phyloP scores from a whole-genome alignment of 2,797 vertebrate genomes.

The Halcyon chelicuti region DNA sequence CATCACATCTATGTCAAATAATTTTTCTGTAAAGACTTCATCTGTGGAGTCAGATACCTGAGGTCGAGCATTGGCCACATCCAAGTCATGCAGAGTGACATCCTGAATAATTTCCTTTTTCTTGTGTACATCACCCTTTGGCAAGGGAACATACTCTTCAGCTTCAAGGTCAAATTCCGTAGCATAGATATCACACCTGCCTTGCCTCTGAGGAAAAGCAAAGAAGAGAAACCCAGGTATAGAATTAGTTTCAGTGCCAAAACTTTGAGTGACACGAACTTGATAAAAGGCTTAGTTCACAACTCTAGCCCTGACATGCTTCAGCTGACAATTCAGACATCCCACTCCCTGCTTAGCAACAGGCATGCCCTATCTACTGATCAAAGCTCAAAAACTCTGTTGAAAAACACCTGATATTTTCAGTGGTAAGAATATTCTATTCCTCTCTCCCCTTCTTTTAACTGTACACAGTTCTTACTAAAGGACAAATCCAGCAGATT shows the following conservation, averaged over 20 bases:
- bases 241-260: slow-evolving; percentile 72
- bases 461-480: slow-evolving; percentile 67
- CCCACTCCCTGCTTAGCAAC: slow-evolving; percentile 62
- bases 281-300: slow-evolving; percentile 51
- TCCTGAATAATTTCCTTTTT: slow-evolving; percentile 99
- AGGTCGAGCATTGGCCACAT: slow-evolving; percentile 94
- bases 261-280: slow-evolving; percentile 54
- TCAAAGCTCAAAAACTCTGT: slow-evolving; percentile 58
- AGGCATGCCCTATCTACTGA: slow-evolving; percentile 77
- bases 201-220: slow-evolving; percentile 89
- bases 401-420: slow-evolving; percentile 67
- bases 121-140: slow-evolving; percentile 98
- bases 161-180: slow-evolving; percentile 99
- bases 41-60: slow-evolving; percentile 84
- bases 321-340: slow-evolving; percentile 82
- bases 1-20: not conserved
- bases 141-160: slow-evolving; percentile 97
- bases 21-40: not conserved
- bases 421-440: slow-evolving; percentile 21
- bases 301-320: slow-evolving; percentile 61
- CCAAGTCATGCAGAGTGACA: slow-evolving; percentile 96
- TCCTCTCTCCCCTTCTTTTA: slow-evolving; percentile 46
- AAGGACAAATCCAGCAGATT: slow-evolving; percentile 79
- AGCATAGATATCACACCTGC: slow-evolving; percentile 97
- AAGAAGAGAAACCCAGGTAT: slow-evolving; percentile 69